These are phyloP conservation scores for Alcedo quadribrachys DNA, from an alignment of 2,797 vertebrate species.

Conservation along the genomic window DNA sequence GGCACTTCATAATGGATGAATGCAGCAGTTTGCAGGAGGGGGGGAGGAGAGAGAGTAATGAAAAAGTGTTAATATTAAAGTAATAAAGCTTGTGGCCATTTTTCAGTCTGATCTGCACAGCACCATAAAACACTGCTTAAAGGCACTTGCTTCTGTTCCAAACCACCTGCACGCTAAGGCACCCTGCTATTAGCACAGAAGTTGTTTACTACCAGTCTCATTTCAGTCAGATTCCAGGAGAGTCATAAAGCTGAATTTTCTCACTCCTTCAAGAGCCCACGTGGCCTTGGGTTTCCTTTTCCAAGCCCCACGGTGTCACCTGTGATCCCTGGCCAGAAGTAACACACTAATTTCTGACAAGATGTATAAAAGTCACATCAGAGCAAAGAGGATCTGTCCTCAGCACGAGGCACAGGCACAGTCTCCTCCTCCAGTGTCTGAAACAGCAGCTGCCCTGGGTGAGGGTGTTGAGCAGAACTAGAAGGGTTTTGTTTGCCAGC, in stretches of 20 bases:
- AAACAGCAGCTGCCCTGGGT: not conserved
- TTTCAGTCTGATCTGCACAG: constrained; percentile 38
- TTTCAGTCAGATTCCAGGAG: constrained; percentile 36
- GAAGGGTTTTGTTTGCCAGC: not conserved
- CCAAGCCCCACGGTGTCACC: not conserved
- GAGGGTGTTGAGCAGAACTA: not conserved
- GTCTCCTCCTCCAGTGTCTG: not conserved
- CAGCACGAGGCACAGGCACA: accelerated
- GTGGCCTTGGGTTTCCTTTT: not conserved
- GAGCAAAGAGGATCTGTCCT: not conserved
- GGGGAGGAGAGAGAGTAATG: not conserved
- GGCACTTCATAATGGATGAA: constrained; percentile 2
- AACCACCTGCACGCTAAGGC: constrained; percentile 45
- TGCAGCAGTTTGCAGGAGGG: not conserved
- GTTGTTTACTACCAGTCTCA: constrained; percentile 56
- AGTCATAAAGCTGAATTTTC: not conserved
- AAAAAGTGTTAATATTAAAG: constrained; percentile 34
- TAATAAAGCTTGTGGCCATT: constrained; percentile 47
- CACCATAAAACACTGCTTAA: constrained; percentile 38
- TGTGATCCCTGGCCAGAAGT: not conserved
- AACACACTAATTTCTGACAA: not conserved
- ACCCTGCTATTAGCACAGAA: constrained; percentile 64
- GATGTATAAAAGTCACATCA: not conserved
- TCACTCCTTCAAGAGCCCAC: not conserved
- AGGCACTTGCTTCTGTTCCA: constrained; percentile 44